These are phyloP conservation scores for Odontocolon sp. DNA, from an alignment of 2,888 invertebrate species.

Conservation along the genomic window DNA sequence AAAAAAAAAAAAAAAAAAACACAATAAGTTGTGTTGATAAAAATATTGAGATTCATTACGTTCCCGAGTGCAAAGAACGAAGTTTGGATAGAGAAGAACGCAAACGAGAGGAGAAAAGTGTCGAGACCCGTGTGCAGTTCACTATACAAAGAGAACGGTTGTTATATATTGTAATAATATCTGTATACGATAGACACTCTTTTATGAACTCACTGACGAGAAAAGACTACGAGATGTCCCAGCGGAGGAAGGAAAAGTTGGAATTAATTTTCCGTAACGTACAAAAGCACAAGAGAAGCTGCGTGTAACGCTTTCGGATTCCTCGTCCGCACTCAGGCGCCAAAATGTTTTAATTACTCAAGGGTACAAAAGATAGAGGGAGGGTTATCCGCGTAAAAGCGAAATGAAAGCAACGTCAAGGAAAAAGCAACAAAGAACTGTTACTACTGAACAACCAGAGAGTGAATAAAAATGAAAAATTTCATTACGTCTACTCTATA, in stretches of 20 bases:
- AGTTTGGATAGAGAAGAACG: too few species aligned
- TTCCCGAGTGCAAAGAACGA: too few species aligned
- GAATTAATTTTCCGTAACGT: constrained; percentile 48
- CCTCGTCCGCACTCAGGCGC: constrained; percentile 33
- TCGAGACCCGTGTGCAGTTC: neutral
- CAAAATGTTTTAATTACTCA: constrained; percentile 76
- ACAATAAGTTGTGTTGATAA: too few species aligned
- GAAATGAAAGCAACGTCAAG: constrained; percentile 61
- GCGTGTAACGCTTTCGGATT: constrained; percentile 29
- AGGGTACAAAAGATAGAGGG: constrained; percentile 69
- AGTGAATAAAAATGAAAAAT: constrained; percentile 34
- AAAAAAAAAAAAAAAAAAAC: too few species aligned
- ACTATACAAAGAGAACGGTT: neutral
- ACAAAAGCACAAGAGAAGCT: constrained; percentile 36
- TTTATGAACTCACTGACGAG: neutral
- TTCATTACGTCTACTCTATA: neutral
- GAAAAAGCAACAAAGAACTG: constrained; percentile 65
- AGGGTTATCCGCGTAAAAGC: constrained; percentile 39
- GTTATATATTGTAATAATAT: constrained; percentile 24
- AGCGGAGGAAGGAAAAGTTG: neutral
- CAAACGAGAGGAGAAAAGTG: too few species aligned
- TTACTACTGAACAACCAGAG: neutral
- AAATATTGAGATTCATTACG: too few species aligned
- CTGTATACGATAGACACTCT: neutral
- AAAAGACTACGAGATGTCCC: constrained; percentile 10